Base-by-base conservation (phyloP, 1,140 invertebrate species). In the Achatina immaculata region DNA sequence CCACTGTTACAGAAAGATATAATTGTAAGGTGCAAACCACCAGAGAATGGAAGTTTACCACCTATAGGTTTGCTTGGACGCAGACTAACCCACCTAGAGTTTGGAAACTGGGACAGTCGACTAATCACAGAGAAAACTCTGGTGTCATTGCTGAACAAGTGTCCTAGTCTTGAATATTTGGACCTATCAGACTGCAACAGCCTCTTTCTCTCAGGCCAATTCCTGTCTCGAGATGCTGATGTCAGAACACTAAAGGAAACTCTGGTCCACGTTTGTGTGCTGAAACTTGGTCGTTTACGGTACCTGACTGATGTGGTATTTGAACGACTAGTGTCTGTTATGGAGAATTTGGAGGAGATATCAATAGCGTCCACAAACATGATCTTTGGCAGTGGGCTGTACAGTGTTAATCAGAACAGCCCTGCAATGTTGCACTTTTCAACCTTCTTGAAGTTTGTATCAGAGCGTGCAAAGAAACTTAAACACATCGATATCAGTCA, bases 1-100 rank as follows among this genome's bases (percentile, higher is more conserved):
- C 90, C 90, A 31, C 68, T 81, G 19, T 82, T 91, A 24, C 89
- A 89, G 74, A 82, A 78, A 66, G 86, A 90, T 81, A 83, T 89
- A 24, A 81, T 89, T 7, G 83, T 90, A 14, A 86, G 85, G 31
- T 88, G 77, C 66, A 51, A 40, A 34, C 66, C 66, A 36, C 77
- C 65, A 48, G 66, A 79, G 21, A 43, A 71, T 19, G 48, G 38
- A 16, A n/a, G 19, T 9, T 28, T 72, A 1, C 75, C 75, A 66
- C 75, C 75, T 16, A 1, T 43, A 24, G 58, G 75, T 9, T 66
- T 65, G 21, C 2, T 78, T 36, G 31, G 34, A 42, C 45, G 66
- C 28, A 79, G 36, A 40, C 34, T 79, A 45, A 79, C 77, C 43
- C 77, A 79, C 45, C 11, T 79, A 28, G 65, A 51, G 16, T 71